Evolutionary conservation across 2,888 invertebrate genomes (phyloP).

Genomic region (Byasa hedistus): DNA sequence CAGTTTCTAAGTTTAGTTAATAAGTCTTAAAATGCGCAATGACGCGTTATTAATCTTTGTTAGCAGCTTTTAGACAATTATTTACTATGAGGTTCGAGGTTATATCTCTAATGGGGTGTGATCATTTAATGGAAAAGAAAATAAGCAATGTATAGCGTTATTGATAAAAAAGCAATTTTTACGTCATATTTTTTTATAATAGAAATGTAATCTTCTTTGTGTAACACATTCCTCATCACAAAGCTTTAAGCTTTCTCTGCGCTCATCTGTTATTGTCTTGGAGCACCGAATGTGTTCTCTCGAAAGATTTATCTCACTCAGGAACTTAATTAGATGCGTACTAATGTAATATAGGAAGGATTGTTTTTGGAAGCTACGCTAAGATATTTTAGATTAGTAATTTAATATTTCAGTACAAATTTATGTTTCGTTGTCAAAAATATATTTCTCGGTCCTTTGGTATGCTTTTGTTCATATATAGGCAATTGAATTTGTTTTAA

Average conservation of each 20-base stretch:
- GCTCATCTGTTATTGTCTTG: constrained; percentile 24
- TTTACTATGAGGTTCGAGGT: no score
- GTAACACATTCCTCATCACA: background rate
- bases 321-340: constrained; percentile 15
- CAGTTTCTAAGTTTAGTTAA: no score
- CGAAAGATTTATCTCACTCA: constrained; percentile 15
- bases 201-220: background rate
- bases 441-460: no score
- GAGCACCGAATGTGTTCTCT: constrained; percentile 3
- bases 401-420: no score
- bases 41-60: no score
- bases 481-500: no score
- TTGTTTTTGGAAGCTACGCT: background rate
- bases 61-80: no score
- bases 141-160: background rate
- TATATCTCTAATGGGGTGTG: no score
- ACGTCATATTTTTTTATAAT: background rate
- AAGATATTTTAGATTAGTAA: no score
- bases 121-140: background rate
- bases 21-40: no score
- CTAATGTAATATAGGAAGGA: background rate
- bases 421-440: no score
- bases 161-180: background rate
- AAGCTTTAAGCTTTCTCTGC: background rate
- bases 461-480: no score